Evolutionary conservation across 2,113 vertebrate genomes (phyloP).

Genomic region (Semnornis frantzii): DNA sequence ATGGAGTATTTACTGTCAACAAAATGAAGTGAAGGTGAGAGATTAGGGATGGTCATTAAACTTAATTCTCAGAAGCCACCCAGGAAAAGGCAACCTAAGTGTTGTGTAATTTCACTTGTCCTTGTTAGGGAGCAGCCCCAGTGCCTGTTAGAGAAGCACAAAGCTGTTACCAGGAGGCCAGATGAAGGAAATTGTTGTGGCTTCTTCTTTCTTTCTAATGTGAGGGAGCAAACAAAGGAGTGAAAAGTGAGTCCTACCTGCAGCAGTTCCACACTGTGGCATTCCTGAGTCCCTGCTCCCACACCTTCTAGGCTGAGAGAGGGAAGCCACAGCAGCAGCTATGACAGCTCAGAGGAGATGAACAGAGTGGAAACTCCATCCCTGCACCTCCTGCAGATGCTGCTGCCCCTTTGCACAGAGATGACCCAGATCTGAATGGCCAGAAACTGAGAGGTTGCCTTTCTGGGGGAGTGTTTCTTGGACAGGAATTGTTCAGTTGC

Average conservation of each 20-base stretch:
- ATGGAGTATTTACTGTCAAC: background rate
- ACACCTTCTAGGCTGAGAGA: background rate
- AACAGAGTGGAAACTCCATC: background rate
- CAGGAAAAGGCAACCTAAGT: background rate
- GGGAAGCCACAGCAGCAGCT: background rate
- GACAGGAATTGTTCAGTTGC: background rate
- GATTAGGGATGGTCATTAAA: background rate
- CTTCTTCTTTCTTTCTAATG: background rate
- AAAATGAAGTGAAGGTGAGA: background rate
- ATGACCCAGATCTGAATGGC: fast-evolving
- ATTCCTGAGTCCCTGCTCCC: background rate
- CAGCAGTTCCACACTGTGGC: background rate
- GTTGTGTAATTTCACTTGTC: background rate
- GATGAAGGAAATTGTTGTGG: background rate
- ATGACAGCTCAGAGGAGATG: background rate
- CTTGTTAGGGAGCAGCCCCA: background rate
- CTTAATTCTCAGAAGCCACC: background rate
- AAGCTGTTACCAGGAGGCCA: background rate
- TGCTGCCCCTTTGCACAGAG: background rate
- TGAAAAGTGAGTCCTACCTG: background rate
- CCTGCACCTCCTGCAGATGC: background rate
- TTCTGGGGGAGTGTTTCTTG: background rate
- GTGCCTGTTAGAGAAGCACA: background rate
- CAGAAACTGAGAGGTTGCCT: background rate
- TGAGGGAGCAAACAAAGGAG: background rate